A percentile compares a stretch with the other conserved stretches of the same genome.
Evolutionary conservation across 2,888 invertebrate species (phyloP).

Genomic region (Dusona sp.): DNA sequence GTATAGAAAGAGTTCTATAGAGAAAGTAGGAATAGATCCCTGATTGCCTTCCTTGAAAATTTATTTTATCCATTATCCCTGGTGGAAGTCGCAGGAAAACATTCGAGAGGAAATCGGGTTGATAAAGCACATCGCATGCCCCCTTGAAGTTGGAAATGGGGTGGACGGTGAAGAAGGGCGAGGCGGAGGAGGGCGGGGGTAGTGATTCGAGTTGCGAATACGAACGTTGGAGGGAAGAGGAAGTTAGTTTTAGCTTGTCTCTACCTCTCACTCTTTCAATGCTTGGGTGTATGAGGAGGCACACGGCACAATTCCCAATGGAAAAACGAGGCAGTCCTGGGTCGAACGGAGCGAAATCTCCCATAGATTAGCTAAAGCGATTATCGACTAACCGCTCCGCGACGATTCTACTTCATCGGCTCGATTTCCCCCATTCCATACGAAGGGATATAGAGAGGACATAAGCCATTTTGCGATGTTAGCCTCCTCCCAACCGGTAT

Average conservation of each 20-base stretch:
- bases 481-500: constrained; percentile 32
- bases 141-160: constrained; percentile 63
- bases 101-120: constrained; percentile 68
- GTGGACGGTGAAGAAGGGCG: constrained; percentile 36
- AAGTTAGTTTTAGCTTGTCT: constrained; percentile 55
- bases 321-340: constrained; percentile 55
- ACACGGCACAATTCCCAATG: constrained; percentile 58
- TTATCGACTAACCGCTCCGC: constrained; percentile 70
- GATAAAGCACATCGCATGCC: constrained; percentile 67
- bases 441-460: not conserved
- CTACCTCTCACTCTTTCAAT: constrained; percentile 14
- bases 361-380: constrained; percentile 71
- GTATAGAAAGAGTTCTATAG: constrained; percentile 36
- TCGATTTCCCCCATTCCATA: constrained; percentile 33
- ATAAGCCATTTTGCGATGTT: constrained; percentile 40
- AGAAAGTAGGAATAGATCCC: constrained; percentile 53
- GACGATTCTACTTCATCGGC: constrained; percentile 69
- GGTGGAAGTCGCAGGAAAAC: constrained; percentile 67
- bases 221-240: constrained; percentile 45
- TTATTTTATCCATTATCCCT: constrained; percentile 69
- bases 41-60: constrained; percentile 67
- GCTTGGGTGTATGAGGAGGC: constrained; percentile 1
- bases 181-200: constrained; percentile 12
- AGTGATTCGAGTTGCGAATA: constrained; percentile 32
- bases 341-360: constrained; percentile 66